Conservation (phyloP, 2,888 invertebrate genomes). For the Cheilosia vulpina region DNA sequence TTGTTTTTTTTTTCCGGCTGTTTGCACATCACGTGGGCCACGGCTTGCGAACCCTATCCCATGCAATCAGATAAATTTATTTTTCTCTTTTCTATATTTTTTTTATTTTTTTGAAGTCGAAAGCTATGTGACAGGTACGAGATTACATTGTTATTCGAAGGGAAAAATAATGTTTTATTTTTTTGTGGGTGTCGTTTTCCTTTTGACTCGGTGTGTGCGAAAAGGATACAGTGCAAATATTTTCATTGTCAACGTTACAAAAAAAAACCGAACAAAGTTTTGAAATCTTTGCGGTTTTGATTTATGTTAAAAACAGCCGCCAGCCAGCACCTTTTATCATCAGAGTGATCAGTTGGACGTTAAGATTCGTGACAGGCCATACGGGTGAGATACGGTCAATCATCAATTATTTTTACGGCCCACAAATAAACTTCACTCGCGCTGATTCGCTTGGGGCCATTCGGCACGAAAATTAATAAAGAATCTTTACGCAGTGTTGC, state of each 20-base stretch:
- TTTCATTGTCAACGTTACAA: slow-evolving; percentile 7
- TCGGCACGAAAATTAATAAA: slow-evolving; percentile 23
- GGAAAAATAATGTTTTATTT: slow-evolving; percentile 13
- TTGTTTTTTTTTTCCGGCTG: neutral
- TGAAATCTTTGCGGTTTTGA: neutral
- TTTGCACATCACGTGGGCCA: slow-evolving; percentile 31
- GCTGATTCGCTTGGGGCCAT: slow-evolving; percentile 2
- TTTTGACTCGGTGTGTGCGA: neutral
- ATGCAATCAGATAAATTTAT: slow-evolving; percentile 61
- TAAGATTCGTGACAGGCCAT: slow-evolving; percentile 18
- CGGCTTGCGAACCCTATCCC: slow-evolving; percentile 26
- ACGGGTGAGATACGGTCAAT: slow-evolving; percentile 1
- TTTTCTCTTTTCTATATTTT: slow-evolving; percentile 7
- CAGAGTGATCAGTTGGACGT: slow-evolving; percentile 25
- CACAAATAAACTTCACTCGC: slow-evolving; percentile 38
- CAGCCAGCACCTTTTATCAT: slow-evolving; percentile 12
- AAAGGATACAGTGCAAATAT: slow-evolving; percentile 27
- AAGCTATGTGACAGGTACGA: slow-evolving; percentile 59
- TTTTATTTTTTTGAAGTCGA: slow-evolving; percentile 43
- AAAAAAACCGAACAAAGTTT: neutral
- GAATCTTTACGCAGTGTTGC: neutral
- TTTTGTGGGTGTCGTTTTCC: slow-evolving; percentile 2
- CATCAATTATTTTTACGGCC: slow-evolving; percentile 51
- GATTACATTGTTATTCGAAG: slow-evolving; percentile 44
- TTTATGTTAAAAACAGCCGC: neutral